phyloP scores from a whole-genome alignment of 2,888 invertebrate genomes.

The Fragum whitleyi region DNA sequence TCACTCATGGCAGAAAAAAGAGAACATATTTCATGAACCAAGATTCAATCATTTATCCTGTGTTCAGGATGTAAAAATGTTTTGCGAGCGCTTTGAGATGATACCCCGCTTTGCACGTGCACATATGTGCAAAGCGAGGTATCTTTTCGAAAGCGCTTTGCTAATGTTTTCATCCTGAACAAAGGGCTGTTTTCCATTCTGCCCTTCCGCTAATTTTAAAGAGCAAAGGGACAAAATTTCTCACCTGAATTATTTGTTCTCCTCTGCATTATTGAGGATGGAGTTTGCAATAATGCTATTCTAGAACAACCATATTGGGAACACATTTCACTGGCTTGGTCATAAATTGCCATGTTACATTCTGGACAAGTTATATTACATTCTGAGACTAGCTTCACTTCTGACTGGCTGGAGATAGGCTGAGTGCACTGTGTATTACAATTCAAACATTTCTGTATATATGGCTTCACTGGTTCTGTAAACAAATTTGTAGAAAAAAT shows the following conservation, averaged over 20 bases:
- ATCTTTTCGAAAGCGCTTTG: no score
- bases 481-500: neutral
- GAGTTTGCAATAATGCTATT: neutral
- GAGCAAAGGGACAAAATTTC: neutral
- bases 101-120: no score
- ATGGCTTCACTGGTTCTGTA: constrained; percentile 10
- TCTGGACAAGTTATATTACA: constrained; percentile 8
- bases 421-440: neutral
- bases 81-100: no score
- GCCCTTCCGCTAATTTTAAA: no score
- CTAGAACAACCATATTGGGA: constrained; percentile 8
- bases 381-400: neutral
- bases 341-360: constrained; percentile 1
- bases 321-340: neutral
- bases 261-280: neutral
- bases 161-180: no score
- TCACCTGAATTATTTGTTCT: constrained; percentile 17
- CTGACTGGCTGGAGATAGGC: neutral
- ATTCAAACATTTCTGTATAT: constrained; percentile 14
- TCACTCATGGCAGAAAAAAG: no score
- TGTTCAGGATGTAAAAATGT: no score
- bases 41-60: no score
- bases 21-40: no score
- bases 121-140: no score
- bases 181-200: no score